Evolutionary conservation across 2,888 invertebrate species (phyloP).

Genomic region (Eustalomyia histrio): DNA sequence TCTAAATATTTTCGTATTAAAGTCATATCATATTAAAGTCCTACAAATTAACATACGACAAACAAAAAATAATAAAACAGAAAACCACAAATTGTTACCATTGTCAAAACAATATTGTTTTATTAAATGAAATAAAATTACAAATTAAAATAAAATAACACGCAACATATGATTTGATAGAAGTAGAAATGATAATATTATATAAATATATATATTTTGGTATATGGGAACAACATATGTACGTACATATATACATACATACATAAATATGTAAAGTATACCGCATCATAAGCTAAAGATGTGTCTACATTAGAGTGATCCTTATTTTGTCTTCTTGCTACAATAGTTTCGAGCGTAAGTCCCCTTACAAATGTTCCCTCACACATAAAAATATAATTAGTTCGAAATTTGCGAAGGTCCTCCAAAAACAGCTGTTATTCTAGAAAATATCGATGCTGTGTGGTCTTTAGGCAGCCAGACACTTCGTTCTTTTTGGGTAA

Average conservation of each 20-base stretch:
- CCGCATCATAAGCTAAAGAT: no score
- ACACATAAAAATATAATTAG: no score
- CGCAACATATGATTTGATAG: constrained; percentile 50
- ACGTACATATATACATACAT: neutral
- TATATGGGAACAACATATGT: neutral
- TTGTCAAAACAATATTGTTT: constrained; percentile 24
- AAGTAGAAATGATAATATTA: constrained; percentile 9
- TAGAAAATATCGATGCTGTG: no score
- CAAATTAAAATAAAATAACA: constrained; percentile 42
- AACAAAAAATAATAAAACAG: constrained; percentile 3
- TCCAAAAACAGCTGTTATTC: no score
- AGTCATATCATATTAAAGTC: constrained; percentile 7
- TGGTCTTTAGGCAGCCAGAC: no score
- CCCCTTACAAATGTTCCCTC: no score
- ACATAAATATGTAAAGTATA: no score
- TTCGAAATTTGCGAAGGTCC: no score
- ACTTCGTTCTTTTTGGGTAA: no score
- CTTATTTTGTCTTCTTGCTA: no score
- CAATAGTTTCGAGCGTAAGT: no score
- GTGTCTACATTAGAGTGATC: no score
- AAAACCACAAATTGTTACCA: constrained; percentile 44
- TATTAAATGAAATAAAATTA: constrained; percentile 30
- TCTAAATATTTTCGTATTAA: neutral
- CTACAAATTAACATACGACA: constrained; percentile 14
- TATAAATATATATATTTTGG: neutral